Percentiles rank a stretch among this genome's conserved stretches.
phyloP scores from a whole-genome alignment of 2,113 vertebrate genomes.

The Atractosteus spatula region DNA sequence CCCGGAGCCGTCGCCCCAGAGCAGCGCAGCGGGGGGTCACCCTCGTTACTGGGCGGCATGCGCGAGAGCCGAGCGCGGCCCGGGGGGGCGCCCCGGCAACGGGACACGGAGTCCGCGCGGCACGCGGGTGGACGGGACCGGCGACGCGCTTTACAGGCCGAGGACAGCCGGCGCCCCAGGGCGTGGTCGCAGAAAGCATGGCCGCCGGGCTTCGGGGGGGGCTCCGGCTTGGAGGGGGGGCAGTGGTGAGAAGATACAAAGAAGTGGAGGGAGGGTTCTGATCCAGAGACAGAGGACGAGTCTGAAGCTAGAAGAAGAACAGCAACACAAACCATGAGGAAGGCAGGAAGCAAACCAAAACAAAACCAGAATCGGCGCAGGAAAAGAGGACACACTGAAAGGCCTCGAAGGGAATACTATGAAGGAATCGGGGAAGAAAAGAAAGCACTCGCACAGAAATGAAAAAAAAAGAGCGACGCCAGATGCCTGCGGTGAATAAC shows the following conservation, averaged over 20 bases:
- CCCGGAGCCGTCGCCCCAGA: too few relatives aligned
- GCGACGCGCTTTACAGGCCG: conserved; percentile 71
- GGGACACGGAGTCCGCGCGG: conserved; percentile 18
- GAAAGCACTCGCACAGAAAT: not conserved
- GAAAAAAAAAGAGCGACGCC: not conserved
- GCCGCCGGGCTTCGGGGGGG: conserved; percentile 71
- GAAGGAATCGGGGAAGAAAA: conserved; percentile 22
- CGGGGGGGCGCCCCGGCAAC: conserved; percentile 10
- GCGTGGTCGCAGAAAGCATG: conserved; percentile 74
- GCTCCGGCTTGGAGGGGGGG: conserved; percentile 72
- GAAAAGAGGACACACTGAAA: conserved; percentile 5
- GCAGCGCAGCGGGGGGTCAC: too few relatives aligned
- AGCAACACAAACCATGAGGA: conserved; percentile 33
- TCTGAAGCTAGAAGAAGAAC: conserved; percentile 82
- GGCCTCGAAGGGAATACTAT: not conserved
- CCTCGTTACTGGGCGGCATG: too few relatives aligned
- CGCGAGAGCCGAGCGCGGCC: not conserved
- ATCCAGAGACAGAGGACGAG: conserved; percentile 84
- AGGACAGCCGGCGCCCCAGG: conserved; percentile 65
- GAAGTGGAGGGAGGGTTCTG: conserved; percentile 77
- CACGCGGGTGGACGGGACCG: too few relatives aligned
- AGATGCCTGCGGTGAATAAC: not conserved
- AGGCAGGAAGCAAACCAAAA: conserved; percentile 35
- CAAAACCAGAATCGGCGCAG: not conserved
- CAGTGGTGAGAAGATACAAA: conserved; percentile 75